A percentile compares a stretch with the other conserved stretches of the same genome.
These are phyloP conservation scores for Harpalus rubripes DNA, from an alignment of 2,888 invertebrate species.

Conservation along the genomic window DNA sequence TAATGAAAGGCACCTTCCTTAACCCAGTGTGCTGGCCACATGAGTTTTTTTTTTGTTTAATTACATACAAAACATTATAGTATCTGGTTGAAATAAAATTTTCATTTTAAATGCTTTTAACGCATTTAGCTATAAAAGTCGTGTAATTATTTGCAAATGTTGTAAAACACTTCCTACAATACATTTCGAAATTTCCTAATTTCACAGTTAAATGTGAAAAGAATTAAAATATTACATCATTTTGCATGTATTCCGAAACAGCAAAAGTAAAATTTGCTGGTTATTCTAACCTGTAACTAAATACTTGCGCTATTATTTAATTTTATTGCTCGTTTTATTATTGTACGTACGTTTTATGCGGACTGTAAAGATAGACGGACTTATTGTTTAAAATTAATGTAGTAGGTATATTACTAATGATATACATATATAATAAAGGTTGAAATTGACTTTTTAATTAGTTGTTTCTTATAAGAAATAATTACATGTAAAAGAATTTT, in stretches of 20 bases:
- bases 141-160: not conserved
- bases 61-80: not conserved
- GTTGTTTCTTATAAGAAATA: no score
- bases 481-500: no score
- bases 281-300: not conserved
- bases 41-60: no score
- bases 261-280: not conserved
- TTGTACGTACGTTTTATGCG: not conserved
- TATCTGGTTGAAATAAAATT: not conserved
- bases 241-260: slow-evolving; percentile 19
- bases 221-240: slow-evolving; percentile 24
- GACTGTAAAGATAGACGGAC: not conserved
- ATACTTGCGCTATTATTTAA: not conserved
- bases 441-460: no score
- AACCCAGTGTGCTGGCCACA: no score
- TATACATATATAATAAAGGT: no score
- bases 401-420: no score
- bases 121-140: not conserved
- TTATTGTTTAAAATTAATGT: not conserved
- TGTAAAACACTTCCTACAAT: slow-evolving; percentile 34
- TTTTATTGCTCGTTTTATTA: not conserved
- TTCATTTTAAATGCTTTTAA: no score
- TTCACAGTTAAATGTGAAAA: slow-evolving; percentile 37
- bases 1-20: no score
- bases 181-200: slow-evolving; percentile 39